Conservation (phyloP, 2,888 invertebrate genomes). For the Bembecia ichneumoniformis region DNA sequence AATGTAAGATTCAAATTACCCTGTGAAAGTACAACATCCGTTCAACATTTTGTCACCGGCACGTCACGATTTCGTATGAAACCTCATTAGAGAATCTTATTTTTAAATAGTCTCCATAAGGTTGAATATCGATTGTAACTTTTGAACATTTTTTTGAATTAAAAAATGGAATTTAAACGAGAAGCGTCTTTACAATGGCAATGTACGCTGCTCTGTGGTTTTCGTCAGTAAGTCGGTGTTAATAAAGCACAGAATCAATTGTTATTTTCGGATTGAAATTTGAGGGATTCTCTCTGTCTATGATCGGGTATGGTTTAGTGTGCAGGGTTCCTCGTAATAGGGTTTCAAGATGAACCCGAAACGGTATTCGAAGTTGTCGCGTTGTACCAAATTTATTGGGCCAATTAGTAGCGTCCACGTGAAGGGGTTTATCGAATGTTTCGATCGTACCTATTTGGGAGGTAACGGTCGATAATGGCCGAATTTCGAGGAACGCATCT, state of each 20-base stretch:
- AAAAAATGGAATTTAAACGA: conserved; percentile 62
- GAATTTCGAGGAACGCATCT: conserved; percentile 56
- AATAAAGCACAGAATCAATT: conserved; percentile 43
- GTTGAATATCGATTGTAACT: conserved; percentile 34
- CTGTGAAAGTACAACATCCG: conserved; percentile 23
- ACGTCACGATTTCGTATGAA: conserved; percentile 47
- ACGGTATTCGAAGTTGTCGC: conserved; percentile 46
- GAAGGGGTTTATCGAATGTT: conserved; percentile 55
- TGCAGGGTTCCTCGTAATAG: conserved; percentile 35
- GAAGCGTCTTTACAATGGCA: conserved; percentile 48
- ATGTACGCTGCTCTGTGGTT: conserved; percentile 29
- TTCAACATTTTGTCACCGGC: conserved; percentile 61
- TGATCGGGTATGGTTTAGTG: conserved; percentile 14
- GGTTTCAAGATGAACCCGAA: conserved; percentile 34
- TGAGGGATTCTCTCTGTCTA: conserved; percentile 41
- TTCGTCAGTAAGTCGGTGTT: conserved; percentile 35
- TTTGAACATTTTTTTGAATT: conserved; percentile 30
- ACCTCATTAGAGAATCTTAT: conserved; percentile 58
- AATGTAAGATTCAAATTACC: conserved; percentile 27
- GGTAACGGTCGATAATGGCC: conserved; percentile 64
- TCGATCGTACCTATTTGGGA: conserved; percentile 67
- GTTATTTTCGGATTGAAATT: conserved; percentile 23
- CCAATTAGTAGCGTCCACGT: conserved; percentile 67
- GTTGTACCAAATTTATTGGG: conserved; percentile 62
- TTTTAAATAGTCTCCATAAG: conserved; percentile 35